Evolutionary conservation across 2,113 vertebrate species (phyloP).

Genomic region (Brachyhypopomus gauderio): DNA sequence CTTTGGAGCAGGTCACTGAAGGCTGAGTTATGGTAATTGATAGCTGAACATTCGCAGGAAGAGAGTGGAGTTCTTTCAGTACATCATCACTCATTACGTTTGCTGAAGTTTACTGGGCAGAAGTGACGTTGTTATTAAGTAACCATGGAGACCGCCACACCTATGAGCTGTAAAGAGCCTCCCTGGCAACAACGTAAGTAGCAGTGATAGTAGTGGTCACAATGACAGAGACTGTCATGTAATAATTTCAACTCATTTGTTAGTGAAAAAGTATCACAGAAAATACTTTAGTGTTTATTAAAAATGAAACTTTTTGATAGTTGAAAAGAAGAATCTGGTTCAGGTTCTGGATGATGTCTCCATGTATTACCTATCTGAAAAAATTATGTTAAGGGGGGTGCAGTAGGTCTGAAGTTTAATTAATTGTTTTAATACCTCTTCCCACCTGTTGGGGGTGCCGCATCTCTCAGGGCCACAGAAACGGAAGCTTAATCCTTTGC

Average conservation of each 20-base stretch:
- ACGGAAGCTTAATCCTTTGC: slow-evolving; percentile 2
- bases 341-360: no score
- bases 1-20: neutral
- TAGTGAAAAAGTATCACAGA: neutral
- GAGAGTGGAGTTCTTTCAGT: neutral
- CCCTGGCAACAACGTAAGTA: neutral
- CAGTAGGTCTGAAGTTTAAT: neutral
- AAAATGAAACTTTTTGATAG: no score
- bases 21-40: neutral
- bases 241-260: neutral
- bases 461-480: neutral
- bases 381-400: neutral
- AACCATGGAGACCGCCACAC: neutral
- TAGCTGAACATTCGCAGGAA: neutral
- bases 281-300: neutral
- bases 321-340: neutral
- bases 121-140: no score
- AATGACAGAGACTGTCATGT: neutral
- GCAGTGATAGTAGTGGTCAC: no score
- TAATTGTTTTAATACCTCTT: slow-evolving; percentile 15
- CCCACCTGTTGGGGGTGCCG: neutral
- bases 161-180: neutral
- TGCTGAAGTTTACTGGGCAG: neutral
- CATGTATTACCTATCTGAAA: neutral
- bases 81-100: neutral